Evolutionary conservation across 2,797 vertebrate species (phyloP).

Genomic region (Menidia menidia): DNA sequence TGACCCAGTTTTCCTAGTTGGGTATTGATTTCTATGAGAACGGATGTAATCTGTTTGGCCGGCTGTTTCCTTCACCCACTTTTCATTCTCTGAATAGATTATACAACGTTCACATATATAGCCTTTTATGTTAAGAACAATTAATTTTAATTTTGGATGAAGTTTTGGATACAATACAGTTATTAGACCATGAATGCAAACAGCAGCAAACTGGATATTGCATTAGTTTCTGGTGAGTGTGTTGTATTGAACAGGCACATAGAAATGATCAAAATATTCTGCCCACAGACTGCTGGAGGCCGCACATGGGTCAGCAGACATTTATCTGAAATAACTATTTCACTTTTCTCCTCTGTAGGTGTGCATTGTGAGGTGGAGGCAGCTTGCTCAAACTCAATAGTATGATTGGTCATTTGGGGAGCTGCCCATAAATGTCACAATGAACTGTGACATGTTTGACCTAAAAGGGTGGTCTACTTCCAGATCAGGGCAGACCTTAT

Average conservation of each 20-base stretch:
- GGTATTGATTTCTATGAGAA: not conserved
- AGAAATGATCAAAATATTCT: not conserved
- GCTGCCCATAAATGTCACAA: not conserved
- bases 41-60: not conserved
- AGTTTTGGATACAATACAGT: not conserved
- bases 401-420: conserved; percentile 10
- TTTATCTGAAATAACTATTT: not conserved
- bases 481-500: not conserved
- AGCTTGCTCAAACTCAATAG: not conserved
- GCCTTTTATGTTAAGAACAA: not conserved
- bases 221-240: not conserved
- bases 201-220: conserved; percentile 4
- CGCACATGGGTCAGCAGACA: not conserved
- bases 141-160: not conserved
- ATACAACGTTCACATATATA: not conserved
- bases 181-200: conserved; percentile 9
- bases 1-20: not conserved
- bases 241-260: not conserved
- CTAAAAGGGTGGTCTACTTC: not conserved
- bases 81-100: not conserved
- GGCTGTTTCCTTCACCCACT: not conserved
- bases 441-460: no score
- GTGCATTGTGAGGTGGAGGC: not conserved
- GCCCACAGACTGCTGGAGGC: not conserved
- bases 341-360: not conserved